Evolutionary conservation across 1,140 invertebrate species (phyloP).

Genomic region (Caenorhabditis briggsae): DNA sequence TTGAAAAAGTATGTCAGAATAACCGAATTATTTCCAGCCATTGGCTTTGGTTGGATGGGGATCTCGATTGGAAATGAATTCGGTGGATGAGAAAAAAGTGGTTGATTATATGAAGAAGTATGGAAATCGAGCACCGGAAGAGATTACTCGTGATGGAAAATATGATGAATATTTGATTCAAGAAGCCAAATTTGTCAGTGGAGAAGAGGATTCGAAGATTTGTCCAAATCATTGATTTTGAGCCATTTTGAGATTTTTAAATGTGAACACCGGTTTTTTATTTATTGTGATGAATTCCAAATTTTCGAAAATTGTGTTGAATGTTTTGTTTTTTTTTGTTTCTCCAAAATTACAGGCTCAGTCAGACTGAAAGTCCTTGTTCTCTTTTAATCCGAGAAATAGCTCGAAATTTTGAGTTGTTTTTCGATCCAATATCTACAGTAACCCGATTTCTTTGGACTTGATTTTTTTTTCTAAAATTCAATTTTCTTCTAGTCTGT

Average conservation of each 20-base stretch:
- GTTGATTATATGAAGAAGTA: slow-evolving; percentile 82
- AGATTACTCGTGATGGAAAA: slow-evolving; percentile 62
- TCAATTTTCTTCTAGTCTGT: no score
- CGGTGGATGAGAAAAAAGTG: slow-evolving; percentile 81
- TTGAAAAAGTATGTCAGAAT: not conserved
- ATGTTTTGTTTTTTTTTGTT: no score
- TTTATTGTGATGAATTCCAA: not conserved
- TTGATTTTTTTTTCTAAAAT: no score
- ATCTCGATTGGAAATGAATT: slow-evolving; percentile 84
- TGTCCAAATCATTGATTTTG: slow-evolving; percentile 51
- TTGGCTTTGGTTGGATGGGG: slow-evolving; percentile 86
- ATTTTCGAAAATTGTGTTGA: no score
- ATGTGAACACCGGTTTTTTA: slow-evolving; percentile 2
- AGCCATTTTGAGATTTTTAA: not conserved
- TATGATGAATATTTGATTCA: slow-evolving; percentile 63
- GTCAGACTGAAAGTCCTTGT: not conserved
- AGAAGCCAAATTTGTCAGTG: slow-evolving; percentile 45
- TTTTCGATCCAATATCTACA: no score
- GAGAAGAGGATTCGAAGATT: slow-evolving; percentile 53
- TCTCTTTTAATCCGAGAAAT: not conserved
- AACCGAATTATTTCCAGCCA: slow-evolving; percentile 81
- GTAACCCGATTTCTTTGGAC: no score
- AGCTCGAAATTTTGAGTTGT: not conserved
- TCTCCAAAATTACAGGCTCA: no score
- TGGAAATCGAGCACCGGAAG: slow-evolving; percentile 65